Evolutionary conservation across 1,140 invertebrate species (phyloP), one percentile per base, ranked within the genome.

Genomic region (Drosophila subobscura): DNA sequence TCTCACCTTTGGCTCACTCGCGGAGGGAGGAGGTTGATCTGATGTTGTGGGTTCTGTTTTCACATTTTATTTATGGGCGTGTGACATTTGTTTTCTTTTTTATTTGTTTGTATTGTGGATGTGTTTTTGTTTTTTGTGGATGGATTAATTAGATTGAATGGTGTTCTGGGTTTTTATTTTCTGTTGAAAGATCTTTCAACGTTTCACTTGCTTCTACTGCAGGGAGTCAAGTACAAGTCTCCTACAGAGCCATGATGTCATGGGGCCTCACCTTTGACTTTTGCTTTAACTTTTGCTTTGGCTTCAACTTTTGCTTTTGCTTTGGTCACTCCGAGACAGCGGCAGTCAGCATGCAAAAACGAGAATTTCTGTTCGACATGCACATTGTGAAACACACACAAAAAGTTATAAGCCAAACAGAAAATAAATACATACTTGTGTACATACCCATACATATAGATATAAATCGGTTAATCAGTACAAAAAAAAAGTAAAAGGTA

Each of bases 181-280:
- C 29, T 53, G 20, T 42, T 46, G 53, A 33, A 37, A 33, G 41
- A 59, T 65, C 53, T 52, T 56, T 53, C 25, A 25, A 51, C 25
- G 47, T 47, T 72, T 81, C 47, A 70, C 56, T 68, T 65, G 55
- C 53, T 58, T 49, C 33, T 10, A 12, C 33, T 37, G 33, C 3
- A 12, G 63, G 27, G 22, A 73, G 65, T 76, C 60, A 58, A 68
- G 63, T 65, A 50, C 33, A 37, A 37, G 33, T 68, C 37, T 42
- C 57, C 33, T 12, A 37, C 33, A 37, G 33, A 70, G 64, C 58
- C 49, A 77, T 86, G 81, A 85, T 86, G 83, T 85, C 81, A 85
- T 86, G 65, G 78, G 52, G 42, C 61, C 44, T 79, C 66, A 53
- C 79, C 78, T 88, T 86, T 78, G 72, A 78, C 75, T 76, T 77